phyloP scores from a whole-genome alignment of 2,797 vertebrate genomes.

The Acanthurus leucopareius region DNA sequence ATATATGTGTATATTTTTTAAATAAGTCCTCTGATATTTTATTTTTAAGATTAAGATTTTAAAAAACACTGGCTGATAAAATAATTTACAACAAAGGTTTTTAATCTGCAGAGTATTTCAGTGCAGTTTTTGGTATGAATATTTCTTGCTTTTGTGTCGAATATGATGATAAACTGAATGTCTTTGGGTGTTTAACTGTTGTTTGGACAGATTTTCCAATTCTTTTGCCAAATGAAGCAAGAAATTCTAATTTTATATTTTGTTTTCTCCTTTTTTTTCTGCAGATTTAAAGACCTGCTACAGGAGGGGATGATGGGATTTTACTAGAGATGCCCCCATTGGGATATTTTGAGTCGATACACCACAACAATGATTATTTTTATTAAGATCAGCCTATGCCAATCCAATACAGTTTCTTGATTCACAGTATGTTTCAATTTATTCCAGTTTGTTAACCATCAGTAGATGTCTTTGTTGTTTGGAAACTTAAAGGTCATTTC shows the following conservation, averaged over 20 bases:
- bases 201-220: background rate
- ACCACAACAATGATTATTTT: constrained; percentile 52
- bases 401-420: constrained; percentile 63
- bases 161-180: too few relatives aligned
- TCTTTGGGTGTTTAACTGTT: background rate
- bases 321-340: constrained; percentile 66
- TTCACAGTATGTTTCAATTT: constrained; percentile 45
- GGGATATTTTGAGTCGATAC: constrained; percentile 64
- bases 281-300: constrained; percentile 78
- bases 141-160: too few relatives aligned
- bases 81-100: too few relatives aligned
- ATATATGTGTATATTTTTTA: too few relatives aligned
- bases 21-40: too few relatives aligned
- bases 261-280: background rate
- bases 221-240: too few relatives aligned
- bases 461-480: constrained; percentile 50
- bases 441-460: constrained; percentile 50
- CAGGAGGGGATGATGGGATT: constrained; percentile 64
- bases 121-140: too few relatives aligned
- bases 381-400: constrained; percentile 72
- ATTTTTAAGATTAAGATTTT: too few relatives aligned
- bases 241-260: too few relatives aligned
- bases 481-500: constrained; percentile 53
- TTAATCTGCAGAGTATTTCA: too few relatives aligned
- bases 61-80: too few relatives aligned